Conservation (phyloP, 2,113 vertebrate genomes). For the Pedetes capensis region DNA sequence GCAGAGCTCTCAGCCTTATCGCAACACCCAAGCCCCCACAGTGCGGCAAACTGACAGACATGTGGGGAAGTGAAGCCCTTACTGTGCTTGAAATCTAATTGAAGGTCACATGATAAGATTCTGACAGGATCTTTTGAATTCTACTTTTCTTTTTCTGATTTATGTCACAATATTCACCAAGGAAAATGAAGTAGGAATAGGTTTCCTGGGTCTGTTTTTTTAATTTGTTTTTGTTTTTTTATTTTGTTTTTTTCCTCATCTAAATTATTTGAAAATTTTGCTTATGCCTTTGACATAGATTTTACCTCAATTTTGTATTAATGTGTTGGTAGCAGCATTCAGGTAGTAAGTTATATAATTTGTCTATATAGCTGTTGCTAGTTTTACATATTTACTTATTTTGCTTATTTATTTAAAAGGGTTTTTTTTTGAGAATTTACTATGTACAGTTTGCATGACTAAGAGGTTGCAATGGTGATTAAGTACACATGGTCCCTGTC, state of each 20-base stretch:
- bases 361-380: background rate
- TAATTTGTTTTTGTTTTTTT: no score
- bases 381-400: background rate
- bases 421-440: background rate
- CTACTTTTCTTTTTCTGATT: background rate
- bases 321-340: background rate
- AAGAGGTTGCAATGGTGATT: background rate
- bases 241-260: no score
- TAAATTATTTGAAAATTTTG: slow-evolving; percentile 35
- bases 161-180: background rate
- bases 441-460: background rate
- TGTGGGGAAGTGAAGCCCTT: background rate
- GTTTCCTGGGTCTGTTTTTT: background rate
- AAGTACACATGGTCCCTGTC: background rate
- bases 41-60: no score
- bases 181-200: background rate
- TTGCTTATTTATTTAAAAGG: background rate
- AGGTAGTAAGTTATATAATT: background rate
- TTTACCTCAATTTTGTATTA: background rate
- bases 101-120: background rate
- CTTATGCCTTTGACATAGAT: background rate
- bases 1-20: no score
- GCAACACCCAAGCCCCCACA: no score
- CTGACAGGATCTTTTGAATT: background rate
- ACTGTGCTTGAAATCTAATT: slow-evolving; percentile 1